Evolutionary conservation across 1,140 invertebrate genomes (phyloP).

Genomic region (Papilio helenus): DNA sequence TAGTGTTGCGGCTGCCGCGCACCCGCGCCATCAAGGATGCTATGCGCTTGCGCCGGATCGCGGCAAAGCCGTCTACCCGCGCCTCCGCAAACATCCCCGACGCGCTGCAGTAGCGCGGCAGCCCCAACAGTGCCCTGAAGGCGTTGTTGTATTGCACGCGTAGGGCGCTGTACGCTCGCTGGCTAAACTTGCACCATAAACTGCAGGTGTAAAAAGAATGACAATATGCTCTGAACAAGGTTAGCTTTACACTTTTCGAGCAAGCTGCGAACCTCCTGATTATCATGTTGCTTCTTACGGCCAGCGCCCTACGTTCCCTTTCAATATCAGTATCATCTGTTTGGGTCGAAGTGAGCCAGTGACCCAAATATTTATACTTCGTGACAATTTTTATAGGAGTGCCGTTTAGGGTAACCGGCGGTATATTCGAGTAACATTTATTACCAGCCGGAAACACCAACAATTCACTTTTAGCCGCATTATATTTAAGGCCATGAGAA

Average conservation of each 20-base stretch:
- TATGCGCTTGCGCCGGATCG: no score
- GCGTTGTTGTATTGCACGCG: no score
- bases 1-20: no score
- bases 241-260: not conserved
- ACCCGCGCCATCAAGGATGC: no score
- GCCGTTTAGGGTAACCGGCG: not conserved
- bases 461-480: slow-evolving; percentile 36
- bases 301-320: no score
- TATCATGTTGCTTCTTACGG: no score
- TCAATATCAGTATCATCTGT: no score
- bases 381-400: not conserved
- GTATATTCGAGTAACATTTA: not conserved
- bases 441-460: slow-evolving; percentile 27
- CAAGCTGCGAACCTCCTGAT: not conserved
- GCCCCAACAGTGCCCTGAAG: no score
- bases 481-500: slow-evolving; percentile 38
- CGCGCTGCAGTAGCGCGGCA: no score
- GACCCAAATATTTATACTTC: not conserved
- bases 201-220: not conserved
- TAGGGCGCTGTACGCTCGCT: no score
- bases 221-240: not conserved
- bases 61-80: no score
- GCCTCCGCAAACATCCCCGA: no score
- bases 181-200: not conserved
- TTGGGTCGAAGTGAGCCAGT: not conserved